Evolutionary conservation across 2,113 vertebrate species (phyloP).

Genomic region (Vulpes vulpes): DNA sequence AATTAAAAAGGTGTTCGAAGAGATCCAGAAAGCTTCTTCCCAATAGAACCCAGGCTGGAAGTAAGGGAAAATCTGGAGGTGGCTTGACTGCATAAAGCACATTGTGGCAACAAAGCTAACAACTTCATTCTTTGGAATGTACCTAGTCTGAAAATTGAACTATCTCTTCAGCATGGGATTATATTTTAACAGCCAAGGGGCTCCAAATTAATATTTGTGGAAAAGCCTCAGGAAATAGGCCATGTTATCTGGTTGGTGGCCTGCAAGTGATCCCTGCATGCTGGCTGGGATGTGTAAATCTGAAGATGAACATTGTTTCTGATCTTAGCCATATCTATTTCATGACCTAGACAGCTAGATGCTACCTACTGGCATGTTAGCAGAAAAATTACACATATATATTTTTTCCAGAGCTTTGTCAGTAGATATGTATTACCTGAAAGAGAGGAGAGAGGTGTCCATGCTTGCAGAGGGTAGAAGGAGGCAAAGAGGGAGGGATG

Average conservation of each 20-base stretch:
- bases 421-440: neutral
- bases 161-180: neutral
- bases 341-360: neutral
- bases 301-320: neutral
- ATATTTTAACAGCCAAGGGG: neutral
- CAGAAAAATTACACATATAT: neutral
- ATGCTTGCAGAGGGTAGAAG: neutral
- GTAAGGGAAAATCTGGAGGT: neutral
- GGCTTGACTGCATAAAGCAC: neutral
- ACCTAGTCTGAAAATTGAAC: neutral
- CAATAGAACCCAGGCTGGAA: neutral
- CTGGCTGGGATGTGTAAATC: neutral
- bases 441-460: neutral
- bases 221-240: neutral
- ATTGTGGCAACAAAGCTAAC: neutral
- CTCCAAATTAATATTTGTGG: neutral
- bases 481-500: neutral
- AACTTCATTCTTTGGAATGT: neutral
- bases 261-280: neutral
- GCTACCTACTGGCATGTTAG: neutral
- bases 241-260: neutral
- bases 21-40: neutral
- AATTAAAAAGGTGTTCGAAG: neutral
- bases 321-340: neutral
- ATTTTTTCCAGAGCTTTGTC: neutral